phyloP scores from a whole-genome alignment of 2,888 invertebrate species.

The Drosophila seclusa region DNA sequence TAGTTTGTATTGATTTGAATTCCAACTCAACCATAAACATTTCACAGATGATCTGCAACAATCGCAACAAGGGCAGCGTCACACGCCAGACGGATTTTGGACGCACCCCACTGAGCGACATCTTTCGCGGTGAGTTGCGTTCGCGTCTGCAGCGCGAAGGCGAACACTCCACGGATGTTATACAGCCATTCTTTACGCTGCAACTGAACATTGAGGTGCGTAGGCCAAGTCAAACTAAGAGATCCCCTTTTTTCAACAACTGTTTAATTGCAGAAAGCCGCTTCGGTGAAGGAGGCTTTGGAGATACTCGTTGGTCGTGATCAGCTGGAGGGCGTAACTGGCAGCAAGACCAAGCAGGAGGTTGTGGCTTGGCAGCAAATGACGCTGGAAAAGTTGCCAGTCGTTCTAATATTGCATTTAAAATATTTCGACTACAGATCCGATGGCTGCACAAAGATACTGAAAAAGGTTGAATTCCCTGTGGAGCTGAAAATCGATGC shows the following conservation, averaged over 20 bases:
- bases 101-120: constrained; percentile 95
- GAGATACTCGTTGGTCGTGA: constrained; percentile 94
- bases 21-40: background rate
- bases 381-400: constrained; percentile 94
- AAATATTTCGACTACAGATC: constrained; percentile 96
- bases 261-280: constrained; percentile 88
- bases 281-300: constrained; percentile 93
- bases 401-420: constrained; percentile 94
- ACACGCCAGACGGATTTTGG: constrained; percentile 93
- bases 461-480: constrained; percentile 95
- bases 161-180: constrained; percentile 91
- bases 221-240: background rate
- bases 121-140: constrained; percentile 96
- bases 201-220: constrained; percentile 96
- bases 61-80: constrained; percentile 95
- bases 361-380: constrained; percentile 96
- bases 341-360: constrained; percentile 91
- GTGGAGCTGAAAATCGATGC: constrained; percentile 95
- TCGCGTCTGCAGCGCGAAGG: constrained; percentile 91
- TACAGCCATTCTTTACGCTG: constrained; percentile 97
- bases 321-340: constrained; percentile 93
- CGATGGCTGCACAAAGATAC: constrained; percentile 95
- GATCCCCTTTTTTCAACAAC: background rate
- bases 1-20: background rate
- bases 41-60: constrained; percentile 86